phyloP scores from a whole-genome alignment of 2,888 invertebrate species.

The Branchellion lobata region DNA sequence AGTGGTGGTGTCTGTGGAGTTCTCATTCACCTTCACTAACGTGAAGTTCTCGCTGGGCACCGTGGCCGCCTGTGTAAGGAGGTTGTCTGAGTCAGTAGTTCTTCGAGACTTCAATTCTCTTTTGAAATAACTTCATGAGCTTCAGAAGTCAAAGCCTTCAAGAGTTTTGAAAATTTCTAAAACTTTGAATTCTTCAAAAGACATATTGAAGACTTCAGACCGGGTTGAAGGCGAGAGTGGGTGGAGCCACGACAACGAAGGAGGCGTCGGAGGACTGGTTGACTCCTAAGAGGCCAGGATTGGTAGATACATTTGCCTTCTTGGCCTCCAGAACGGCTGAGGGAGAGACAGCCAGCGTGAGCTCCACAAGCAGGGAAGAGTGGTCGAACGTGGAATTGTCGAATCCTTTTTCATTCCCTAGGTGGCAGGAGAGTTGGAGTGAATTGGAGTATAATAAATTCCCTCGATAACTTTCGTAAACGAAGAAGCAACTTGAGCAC shows the following conservation, averaged over 20 bases:
- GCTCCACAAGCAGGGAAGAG: constrained; percentile 38
- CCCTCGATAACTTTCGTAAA: background rate
- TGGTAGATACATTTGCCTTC: constrained; percentile 14
- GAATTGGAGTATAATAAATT: background rate
- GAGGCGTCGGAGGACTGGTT: constrained; percentile 14
- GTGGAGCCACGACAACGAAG: constrained; percentile 25
- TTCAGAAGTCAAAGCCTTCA: background rate
- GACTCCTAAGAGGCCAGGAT: constrained; percentile 35
- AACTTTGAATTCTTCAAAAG: background rate
- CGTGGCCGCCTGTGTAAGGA: constrained; percentile 25
- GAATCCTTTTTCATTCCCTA: constrained; percentile 1
- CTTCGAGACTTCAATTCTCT: background rate
- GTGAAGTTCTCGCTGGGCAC: constrained; percentile 37
- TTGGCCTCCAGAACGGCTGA: constrained; percentile 21
- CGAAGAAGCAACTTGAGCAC: background rate
- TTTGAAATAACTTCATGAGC: background rate
- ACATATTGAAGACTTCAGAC: background rate
- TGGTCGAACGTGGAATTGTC: constrained; percentile 39
- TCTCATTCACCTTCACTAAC: constrained; percentile 51
- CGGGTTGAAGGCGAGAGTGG: constrained; percentile 15
- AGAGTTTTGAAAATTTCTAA: background rate
- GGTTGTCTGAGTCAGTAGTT: background rate
- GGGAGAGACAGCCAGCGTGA: constrained; percentile 30
- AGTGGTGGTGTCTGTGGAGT: constrained; percentile 28
- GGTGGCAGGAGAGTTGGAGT: background rate